phyloP scores from a whole-genome alignment of 2,888 invertebrate genomes.

The Onchidella celtica region DNA sequence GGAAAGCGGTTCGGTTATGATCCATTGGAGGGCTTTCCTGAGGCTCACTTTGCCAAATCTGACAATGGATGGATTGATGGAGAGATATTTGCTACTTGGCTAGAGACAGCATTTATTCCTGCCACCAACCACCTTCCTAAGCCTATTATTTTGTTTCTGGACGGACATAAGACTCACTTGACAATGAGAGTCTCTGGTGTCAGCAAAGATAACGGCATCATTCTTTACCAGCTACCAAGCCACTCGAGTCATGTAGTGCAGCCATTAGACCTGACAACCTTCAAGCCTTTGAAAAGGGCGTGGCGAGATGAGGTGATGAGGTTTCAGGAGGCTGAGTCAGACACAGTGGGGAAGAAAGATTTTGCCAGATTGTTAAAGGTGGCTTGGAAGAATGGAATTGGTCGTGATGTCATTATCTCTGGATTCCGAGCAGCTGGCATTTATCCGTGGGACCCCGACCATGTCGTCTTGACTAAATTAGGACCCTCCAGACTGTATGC shows the following conservation, averaged over 20 bases:
- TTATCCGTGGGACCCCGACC: background rate
- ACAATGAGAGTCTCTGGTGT: background rate
- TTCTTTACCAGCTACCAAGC: background rate
- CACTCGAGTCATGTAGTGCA: background rate
- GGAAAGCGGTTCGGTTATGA: too few species aligned
- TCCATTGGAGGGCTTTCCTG: too few species aligned
- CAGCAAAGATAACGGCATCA: background rate
- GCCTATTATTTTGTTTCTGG: background rate
- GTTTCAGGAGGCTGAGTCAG: background rate
- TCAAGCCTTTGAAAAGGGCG: background rate
- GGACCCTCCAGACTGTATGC: background rate
- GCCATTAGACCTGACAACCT: background rate
- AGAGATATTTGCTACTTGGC: background rate
- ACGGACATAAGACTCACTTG: background rate
- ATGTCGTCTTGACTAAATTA: background rate
- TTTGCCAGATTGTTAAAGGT: background rate
- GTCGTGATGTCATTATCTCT: background rate
- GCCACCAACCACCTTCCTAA: background rate
- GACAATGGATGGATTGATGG: background rate
- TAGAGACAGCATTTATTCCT: background rate
- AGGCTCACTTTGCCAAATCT: slow-evolving; percentile 3
- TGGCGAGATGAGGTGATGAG: background rate
- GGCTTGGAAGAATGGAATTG: background rate
- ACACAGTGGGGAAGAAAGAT: background rate
- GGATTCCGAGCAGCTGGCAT: background rate